These are phyloP conservation scores for Eugnorisma glareosa DNA, from an alignment of 2,888 invertebrate genomes.

Conservation along the genomic window DNA sequence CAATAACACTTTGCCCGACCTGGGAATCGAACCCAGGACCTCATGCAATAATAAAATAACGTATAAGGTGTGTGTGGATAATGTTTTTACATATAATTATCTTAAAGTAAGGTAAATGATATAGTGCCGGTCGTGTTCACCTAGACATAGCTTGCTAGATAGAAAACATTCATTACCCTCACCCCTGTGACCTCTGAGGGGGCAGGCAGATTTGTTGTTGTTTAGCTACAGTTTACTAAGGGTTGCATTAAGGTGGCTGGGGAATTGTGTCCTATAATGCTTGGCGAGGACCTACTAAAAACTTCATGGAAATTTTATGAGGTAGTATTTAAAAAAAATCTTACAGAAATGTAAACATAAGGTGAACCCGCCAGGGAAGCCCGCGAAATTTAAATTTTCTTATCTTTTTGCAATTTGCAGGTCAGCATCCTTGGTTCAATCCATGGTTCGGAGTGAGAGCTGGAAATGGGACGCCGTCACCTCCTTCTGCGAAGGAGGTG, in stretches of 20 bases:
- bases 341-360: neutral
- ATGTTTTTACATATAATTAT: too few relatives aligned
- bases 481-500: too few relatives aligned
- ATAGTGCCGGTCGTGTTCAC: slow-evolving; percentile 36
- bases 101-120: neutral
- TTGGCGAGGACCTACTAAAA: neutral
- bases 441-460: too few relatives aligned
- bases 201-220: slow-evolving; percentile 28
- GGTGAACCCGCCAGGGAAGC: too few relatives aligned
- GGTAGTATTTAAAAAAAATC: neutral
- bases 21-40: too few relatives aligned
- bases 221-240: slow-evolving; percentile 34
- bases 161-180: slow-evolving; percentile 50
- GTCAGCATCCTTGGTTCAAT: too few relatives aligned
- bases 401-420: too few relatives aligned
- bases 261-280: neutral
- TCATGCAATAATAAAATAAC: too few relatives aligned
- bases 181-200: slow-evolving; percentile 36
- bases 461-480: too few relatives aligned
- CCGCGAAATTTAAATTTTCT: too few relatives aligned
- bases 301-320: neutral
- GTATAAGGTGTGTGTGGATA: too few relatives aligned
- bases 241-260: slow-evolving; percentile 11
- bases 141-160: slow-evolving; percentile 39
- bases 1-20: too few relatives aligned